phyloP scores from a whole-genome alignment of 2,797 vertebrate species.

The Tympanoctomys barrerae region DNA sequence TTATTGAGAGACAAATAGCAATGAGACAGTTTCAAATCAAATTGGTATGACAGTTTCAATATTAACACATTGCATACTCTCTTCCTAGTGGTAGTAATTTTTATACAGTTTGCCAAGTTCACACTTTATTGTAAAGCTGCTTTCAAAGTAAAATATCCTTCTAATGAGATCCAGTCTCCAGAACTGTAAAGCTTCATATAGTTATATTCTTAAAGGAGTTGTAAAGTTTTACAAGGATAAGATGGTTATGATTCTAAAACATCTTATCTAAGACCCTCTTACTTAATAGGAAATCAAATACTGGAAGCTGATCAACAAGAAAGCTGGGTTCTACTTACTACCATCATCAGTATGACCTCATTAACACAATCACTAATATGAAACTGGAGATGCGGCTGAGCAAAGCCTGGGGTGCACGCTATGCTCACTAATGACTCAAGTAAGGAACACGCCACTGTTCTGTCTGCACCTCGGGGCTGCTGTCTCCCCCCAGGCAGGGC shows the following conservation, averaged over 20 bases:
- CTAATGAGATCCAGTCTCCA: constrained; percentile 13
- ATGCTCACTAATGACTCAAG: background rate
- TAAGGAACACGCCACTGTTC: background rate
- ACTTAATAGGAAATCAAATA: background rate
- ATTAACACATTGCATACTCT: no score
- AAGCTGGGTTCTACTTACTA: background rate
- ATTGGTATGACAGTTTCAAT: no score
- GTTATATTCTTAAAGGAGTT: constrained; percentile 8
- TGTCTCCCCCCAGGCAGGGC: background rate
- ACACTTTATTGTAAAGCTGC: constrained; percentile 21
- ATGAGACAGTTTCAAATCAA: no score
- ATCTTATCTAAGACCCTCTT: constrained; percentile 17
- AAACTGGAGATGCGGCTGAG: background rate
- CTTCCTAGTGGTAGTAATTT: background rate
- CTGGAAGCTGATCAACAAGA: background rate
- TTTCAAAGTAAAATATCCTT: constrained; percentile 59
- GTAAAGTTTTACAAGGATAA: constrained; percentile 7
- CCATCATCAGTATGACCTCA: background rate
- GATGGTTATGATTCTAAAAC: background rate
- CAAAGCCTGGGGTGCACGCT: background rate
- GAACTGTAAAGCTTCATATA: constrained; percentile 51
- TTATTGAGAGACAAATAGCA: no score
- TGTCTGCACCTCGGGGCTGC: background rate
- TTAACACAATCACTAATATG: background rate
- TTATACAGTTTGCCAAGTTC: constrained; percentile 40